phyloP scores from a whole-genome alignment of 2,888 invertebrate genomes.

The Druceiella hillmani region DNA sequence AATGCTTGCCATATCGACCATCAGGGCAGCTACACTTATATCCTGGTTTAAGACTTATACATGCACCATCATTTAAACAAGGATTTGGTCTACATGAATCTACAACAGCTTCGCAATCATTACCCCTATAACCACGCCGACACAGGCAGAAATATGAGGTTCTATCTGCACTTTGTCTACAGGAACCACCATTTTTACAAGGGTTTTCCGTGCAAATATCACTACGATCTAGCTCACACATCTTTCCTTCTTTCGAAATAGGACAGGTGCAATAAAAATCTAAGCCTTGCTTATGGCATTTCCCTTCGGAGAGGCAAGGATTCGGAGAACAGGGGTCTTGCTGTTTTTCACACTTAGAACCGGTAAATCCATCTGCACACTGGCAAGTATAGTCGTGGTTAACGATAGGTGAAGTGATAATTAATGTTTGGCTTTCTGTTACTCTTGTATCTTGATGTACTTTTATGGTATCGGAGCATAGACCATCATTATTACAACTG shows the following conservation, averaged over 20 bases:
- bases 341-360: conserved; percentile 73
- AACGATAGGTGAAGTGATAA: conserved; percentile 79
- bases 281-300: conserved; percentile 77
- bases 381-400: conserved; percentile 73
- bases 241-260: conserved; percentile 70
- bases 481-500: conserved; percentile 73
- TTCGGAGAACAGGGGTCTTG: conserved; percentile 89
- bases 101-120: conserved; percentile 81
- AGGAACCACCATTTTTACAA: conserved; percentile 88
- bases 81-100: conserved; percentile 92
- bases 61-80: conserved; percentile 85
- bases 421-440: conserved; percentile 73
- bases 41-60: conserved; percentile 82
- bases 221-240: conserved; percentile 78
- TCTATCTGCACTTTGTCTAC: conserved; percentile 81
- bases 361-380: conserved; percentile 81
- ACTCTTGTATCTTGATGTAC: conserved; percentile 67
- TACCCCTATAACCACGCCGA: conserved; percentile 85
- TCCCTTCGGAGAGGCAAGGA: conserved; percentile 80
- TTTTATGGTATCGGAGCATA: conserved; percentile 65
- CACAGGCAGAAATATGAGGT: conserved; percentile 90
- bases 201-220: conserved; percentile 82
- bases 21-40: conserved; percentile 82
- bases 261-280: conserved; percentile 83
- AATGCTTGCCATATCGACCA: conserved; percentile 85